Percentiles rank a stretch among this genome's conserved stretches.
Evolutionary conservation across 1,140 invertebrate genomes (phyloP).

Genomic region (Sitobion miscanthi): DNA sequence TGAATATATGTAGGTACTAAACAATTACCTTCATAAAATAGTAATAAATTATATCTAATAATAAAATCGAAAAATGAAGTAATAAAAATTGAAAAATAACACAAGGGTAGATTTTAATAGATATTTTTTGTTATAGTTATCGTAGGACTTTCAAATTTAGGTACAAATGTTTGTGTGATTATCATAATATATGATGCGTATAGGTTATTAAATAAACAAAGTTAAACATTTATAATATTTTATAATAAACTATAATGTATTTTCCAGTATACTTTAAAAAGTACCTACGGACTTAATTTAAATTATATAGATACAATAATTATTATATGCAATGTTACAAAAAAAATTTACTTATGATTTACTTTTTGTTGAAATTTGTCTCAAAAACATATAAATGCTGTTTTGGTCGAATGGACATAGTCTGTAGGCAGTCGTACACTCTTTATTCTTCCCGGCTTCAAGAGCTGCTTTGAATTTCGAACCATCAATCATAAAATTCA

Average conservation of each 20-base stretch:
- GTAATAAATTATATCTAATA: too few species aligned
- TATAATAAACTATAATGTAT: background rate
- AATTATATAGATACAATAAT: background rate
- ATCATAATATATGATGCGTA: background rate
- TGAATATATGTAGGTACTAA: too few species aligned
- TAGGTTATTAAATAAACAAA: background rate
- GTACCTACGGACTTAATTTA: background rate
- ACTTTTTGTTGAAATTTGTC: slow-evolving; percentile 49
- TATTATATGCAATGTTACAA: background rate
- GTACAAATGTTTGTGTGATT: background rate
- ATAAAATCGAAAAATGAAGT: background rate
- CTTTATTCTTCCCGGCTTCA: slow-evolving; percentile 70
- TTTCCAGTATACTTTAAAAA: background rate
- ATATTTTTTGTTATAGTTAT: background rate
- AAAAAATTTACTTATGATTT: background rate
- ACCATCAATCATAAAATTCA: slow-evolving; percentile 76
- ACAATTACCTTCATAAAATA: too few species aligned
- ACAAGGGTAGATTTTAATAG: background rate
- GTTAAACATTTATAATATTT: background rate
- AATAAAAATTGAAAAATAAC: background rate
- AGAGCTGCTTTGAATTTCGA: slow-evolving; percentile 78
- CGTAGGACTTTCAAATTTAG: background rate
- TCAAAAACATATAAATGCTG: slow-evolving; percentile 64
- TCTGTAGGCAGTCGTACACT: slow-evolving; percentile 68
- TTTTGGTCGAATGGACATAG: slow-evolving; percentile 73